Conservation (phyloP, 2,113 vertebrate species). For the Sula dactylatra region DNA sequence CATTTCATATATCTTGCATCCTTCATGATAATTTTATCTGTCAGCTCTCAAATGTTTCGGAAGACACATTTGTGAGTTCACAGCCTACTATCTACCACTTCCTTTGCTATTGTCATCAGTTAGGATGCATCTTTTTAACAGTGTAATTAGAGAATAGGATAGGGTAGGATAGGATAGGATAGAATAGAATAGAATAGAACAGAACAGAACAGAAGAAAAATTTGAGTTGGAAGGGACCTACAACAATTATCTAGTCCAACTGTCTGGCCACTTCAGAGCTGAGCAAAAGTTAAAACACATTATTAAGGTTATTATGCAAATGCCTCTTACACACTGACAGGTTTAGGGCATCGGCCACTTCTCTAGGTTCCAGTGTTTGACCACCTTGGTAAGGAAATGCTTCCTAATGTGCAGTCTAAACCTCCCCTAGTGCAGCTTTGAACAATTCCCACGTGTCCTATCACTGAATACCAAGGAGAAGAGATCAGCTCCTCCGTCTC, state of each 20-base stretch:
- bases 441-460: accelerated
- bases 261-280: not conserved
- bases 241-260: not conserved
- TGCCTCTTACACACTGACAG: not conserved
- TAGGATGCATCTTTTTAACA: not conserved
- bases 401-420: not conserved
- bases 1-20: not conserved
- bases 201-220: not conserved
- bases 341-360: accelerated
- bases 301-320: not conserved
- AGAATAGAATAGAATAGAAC: not conserved
- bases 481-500: not conserved
- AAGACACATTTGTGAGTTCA: not conserved
- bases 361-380: not conserved
- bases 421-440: not conserved
- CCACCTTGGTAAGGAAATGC: not conserved
- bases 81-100: not conserved
- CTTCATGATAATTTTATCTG: not conserved
- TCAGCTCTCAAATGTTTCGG: not conserved
- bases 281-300: not conserved
- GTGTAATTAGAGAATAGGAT: not conserved
- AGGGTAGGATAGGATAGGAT: not conserved
- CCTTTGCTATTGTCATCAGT: not conserved
- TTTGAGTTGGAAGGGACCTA: not conserved
- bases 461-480: not conserved